Conservation (phyloP, 2,113 vertebrate species). For the Syrrhaptes paradoxus region DNA sequence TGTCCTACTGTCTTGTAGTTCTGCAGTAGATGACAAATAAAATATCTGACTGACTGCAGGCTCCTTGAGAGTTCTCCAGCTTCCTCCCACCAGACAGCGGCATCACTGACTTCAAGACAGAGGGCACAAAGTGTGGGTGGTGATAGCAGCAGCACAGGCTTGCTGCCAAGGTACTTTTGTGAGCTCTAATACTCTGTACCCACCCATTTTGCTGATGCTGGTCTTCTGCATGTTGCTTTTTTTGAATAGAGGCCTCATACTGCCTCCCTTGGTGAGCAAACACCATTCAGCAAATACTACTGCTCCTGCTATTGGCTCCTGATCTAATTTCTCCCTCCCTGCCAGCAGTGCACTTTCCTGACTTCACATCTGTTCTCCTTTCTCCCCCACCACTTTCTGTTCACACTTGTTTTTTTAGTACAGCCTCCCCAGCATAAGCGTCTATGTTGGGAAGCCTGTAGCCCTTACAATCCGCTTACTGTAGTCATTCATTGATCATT, state of each 20-base stretch:
- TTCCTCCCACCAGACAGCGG: not conserved
- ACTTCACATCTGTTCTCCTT: slow-evolving; percentile 8
- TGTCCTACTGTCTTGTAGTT: not conserved
- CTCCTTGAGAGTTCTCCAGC: not conserved
- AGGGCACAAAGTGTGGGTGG: not conserved
- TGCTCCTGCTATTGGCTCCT: not conserved
- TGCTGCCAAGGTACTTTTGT: not conserved
- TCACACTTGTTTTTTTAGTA: not conserved
- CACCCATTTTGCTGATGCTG: not conserved
- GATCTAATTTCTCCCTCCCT: not conserved
- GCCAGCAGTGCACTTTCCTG: not conserved
- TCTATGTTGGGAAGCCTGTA: slow-evolving; percentile 47
- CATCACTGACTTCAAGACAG: not conserved
- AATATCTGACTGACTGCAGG: not conserved
- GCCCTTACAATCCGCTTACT: slow-evolving; percentile 67
- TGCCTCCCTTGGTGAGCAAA: not conserved
- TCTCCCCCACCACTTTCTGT: not conserved
- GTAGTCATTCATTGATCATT: slow-evolving; percentile 37
- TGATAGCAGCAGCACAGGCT: not conserved
- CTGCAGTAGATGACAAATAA: not conserved
- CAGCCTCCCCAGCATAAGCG: not conserved
- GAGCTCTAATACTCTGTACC: not conserved
- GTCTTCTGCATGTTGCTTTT: not conserved
- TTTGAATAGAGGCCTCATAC: not conserved
- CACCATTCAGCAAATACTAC: not conserved